These are phyloP conservation scores for Elymnias hypermnestra DNA, from an alignment of 1,140 invertebrate species.

Conservation along the genomic window DNA sequence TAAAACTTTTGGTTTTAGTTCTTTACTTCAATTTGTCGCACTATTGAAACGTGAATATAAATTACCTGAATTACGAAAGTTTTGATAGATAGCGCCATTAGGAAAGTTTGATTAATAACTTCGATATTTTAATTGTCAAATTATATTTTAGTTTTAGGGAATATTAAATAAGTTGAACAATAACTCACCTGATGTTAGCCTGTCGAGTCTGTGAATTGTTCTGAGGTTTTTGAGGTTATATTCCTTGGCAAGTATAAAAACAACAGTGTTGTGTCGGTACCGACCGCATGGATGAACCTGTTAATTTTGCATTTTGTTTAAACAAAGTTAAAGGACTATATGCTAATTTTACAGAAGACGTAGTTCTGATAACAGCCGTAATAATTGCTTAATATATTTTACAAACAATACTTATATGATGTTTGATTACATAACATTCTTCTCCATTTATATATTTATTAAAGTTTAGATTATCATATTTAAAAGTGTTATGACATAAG, in stretches of 20 bases:
- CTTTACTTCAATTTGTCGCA: too few relatives aligned
- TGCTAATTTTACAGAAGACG: neutral
- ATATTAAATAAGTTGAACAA: too few relatives aligned
- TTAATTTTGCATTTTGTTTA: conserved; percentile 14
- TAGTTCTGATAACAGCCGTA: neutral
- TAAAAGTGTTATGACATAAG: conserved; percentile 8
- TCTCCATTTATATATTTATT: conserved; percentile 5
- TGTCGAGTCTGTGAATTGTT: conserved; percentile 93
- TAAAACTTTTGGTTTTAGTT: too few relatives aligned
- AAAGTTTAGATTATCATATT: conserved; percentile 4
- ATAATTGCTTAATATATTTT: neutral
- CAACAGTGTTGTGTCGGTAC: conserved; percentile 96
- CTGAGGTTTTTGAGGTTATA: conserved; percentile 95
- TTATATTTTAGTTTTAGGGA: too few relatives aligned
- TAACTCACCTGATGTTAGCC: conserved; percentile 90
- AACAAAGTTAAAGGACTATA: neutral
- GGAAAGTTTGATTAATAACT: too few relatives aligned
- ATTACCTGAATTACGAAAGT: too few relatives aligned
- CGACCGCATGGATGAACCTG: conserved; percentile 97
- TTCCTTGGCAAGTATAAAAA: conserved; percentile 97
- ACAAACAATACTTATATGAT: neutral
- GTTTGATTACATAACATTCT: neutral
- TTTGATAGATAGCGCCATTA: too few relatives aligned
- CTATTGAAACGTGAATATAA: too few relatives aligned
- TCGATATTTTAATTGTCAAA: too few relatives aligned